phyloP scores from a whole-genome alignment of 2,888 invertebrate species.

The Parasteatoda lunata region DNA sequence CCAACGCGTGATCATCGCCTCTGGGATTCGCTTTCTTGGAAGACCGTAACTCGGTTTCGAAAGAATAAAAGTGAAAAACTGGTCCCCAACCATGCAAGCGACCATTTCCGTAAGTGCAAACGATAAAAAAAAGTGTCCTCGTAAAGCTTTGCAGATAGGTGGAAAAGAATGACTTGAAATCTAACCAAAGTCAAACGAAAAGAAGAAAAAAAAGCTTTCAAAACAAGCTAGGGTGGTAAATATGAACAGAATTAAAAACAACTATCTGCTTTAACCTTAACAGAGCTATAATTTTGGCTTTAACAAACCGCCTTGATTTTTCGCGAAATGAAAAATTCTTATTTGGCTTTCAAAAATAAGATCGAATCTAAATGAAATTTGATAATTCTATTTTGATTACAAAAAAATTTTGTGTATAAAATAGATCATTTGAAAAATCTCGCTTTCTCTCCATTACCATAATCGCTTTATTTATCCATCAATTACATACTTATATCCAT shows the following conservation, averaged over 20 bases:
- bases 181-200: not conserved
- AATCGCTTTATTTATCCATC: too few relatives aligned
- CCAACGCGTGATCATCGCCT: slow-evolving; percentile 65
- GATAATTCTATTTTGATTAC: too few relatives aligned
- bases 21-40: slow-evolving; percentile 42
- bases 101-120: slow-evolving; percentile 22
- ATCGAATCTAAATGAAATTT: too few relatives aligned
- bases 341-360: too few relatives aligned
- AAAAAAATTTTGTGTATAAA: too few relatives aligned
- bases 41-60: slow-evolving; percentile 39
- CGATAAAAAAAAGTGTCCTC: slow-evolving; percentile 1
- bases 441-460: too few relatives aligned
- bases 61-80: slow-evolving; percentile 4
- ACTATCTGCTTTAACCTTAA: not conserved
- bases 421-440: too few relatives aligned
- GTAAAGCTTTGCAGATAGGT: not conserved
- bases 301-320: too few relatives aligned
- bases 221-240: not conserved
- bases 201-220: not conserved
- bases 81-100: slow-evolving; percentile 33
- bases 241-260: not conserved
- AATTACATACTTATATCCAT: too few relatives aligned
- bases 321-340: too few relatives aligned
- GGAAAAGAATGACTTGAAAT: not conserved
- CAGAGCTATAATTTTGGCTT: too few relatives aligned